phyloP scores from a whole-genome alignment of 1,140 invertebrate species.

The Drosophila cardini region DNA sequence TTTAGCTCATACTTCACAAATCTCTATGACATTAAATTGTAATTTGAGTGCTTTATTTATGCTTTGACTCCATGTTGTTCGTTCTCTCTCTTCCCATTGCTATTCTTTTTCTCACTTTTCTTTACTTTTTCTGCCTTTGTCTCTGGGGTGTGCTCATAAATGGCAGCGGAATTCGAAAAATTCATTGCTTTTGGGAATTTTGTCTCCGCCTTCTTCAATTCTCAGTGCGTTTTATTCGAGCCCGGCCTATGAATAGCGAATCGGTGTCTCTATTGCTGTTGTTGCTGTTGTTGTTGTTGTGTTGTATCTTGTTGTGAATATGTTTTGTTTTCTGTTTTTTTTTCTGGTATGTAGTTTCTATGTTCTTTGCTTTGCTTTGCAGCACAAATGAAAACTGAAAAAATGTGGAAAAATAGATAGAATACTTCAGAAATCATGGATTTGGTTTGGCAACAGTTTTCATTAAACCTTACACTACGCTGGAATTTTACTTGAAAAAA shows the following conservation, averaged over 20 bases:
- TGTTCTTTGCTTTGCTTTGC: slow-evolving; percentile 22
- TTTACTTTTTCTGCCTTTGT: not conserved
- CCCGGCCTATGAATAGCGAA: slow-evolving; percentile 43
- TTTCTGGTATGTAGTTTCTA: slow-evolving; percentile 3
- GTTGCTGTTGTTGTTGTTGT: slow-evolving; percentile 7
- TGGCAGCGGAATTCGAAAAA: slow-evolving; percentile 51
- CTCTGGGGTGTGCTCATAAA: slow-evolving; percentile 50
- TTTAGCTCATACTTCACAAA: slow-evolving; percentile 15
- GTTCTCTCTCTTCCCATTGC: slow-evolving; percentile 10
- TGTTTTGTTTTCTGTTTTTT: slow-evolving; percentile 17
- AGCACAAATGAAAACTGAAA: slow-evolving; percentile 12
- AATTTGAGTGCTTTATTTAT: slow-evolving; percentile 58
- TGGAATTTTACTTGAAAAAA: not conserved
- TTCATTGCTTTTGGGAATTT: slow-evolving; percentile 56
- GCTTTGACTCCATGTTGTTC: slow-evolving; percentile 30
- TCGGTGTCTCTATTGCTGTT: slow-evolving; percentile 20
- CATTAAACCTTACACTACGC: slow-evolving; percentile 2
- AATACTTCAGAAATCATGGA: slow-evolving; percentile 4
- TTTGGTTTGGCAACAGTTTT: slow-evolving; percentile 9
- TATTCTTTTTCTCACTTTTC: slow-evolving; percentile 3
- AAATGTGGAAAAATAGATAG: slow-evolving; percentile 1
- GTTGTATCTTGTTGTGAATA: not conserved
- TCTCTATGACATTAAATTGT: slow-evolving; percentile 54
- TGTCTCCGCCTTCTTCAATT: slow-evolving; percentile 23
- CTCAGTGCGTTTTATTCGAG: slow-evolving; percentile 38